Evolutionary conservation across 2,797 vertebrate genomes (phyloP), one percentile per base, ranked within the genome.

Genomic region (Clarias platycephalus): DNA sequence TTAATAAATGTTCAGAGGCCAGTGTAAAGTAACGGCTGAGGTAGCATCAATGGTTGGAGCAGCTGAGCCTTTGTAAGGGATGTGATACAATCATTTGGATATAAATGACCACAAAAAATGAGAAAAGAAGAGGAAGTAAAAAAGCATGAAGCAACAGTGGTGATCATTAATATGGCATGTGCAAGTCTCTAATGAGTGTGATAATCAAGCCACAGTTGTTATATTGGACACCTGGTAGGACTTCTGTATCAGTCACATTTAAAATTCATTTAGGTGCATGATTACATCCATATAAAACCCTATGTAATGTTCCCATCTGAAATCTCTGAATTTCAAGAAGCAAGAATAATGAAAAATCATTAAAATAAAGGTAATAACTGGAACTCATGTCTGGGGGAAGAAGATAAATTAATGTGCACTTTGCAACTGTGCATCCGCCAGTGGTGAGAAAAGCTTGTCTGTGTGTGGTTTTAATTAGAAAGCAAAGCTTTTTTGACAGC

Each of bases 401-500:
- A 49, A 74, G 80, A 89, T 90, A 91, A 90, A 88, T 88, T 90
- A 90, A 90, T 90, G 88, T 31, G 53, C 75, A 81, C 81, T 83
- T 87, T 84, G 88, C 76, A 66, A 88, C 34, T 76, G 78, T 87
- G 85, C 84, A 90, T 90, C 90, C 86, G 86, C 88, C 90, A 90
- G 88, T 91, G 90, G 82, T 82, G 88, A 87, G 88, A 90, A 90
- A 88, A 85, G 89, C 90, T 91, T 84, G 93, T 88, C 90, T 88
- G 89, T 88, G 82, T 91, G 90, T 84, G 79, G 87, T 89, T 90
- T 91, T 92, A 94, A 94, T 94, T 93, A 92, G 92, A 93, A 93
- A 91, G 92, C 90, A 92, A 93, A 90, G 91, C 91, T 93, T 93
- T 93, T 91, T 90, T 94, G 92, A 94, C 87, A 76, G 89, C 89